Evolutionary conservation across 1,140 invertebrate genomes (phyloP), one percentile per base, ranked within the genome.

Genomic region (Myzus persicae): DNA sequence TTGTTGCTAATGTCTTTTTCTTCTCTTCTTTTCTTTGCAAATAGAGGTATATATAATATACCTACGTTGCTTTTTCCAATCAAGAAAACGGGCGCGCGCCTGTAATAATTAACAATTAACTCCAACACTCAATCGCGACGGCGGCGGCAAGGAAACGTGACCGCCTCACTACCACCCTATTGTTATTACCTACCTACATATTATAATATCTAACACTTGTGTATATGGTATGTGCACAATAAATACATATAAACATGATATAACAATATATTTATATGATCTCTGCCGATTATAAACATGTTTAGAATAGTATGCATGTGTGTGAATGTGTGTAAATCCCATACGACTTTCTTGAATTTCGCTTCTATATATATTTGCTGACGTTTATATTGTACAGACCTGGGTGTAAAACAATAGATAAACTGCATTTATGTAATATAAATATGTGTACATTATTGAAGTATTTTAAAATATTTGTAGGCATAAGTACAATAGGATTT

Each of bases 51-150:
- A 44, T 44, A 44, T 5, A 0, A 42, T 44, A 48, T 48, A 48
- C 22, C 31, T 18, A 8, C 24, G 31, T 90, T 31, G 18, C 24
- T 67, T n/a, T 59, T 67, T 67, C n/a, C 89, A n/a, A 59, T 67
- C 89, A 40, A 90, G 54, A 67, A 67, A 40, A n/a, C 88, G 76
- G 36, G 36, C 81, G 88, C 89, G 81, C 36, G 81, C 24, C 81
- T 24, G 81, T 46, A 93, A 93, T 93, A 93, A 93, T 93, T 93
- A 93, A 93, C 91, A 93, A 93, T 85, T 93, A 93, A 93, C 91
- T 85, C 81, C 48, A 93, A 85, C 91, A 85, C 91, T 92, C 91
- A 92, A 92, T 92, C 91, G 91, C 91, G 81, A n/a, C 81, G 81
- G 40, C 46, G 91, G n/a, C 76, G 76, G 40, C 46, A 81, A 36